A percentile compares a stretch with the other conserved stretches of the same genome.
Evolutionary conservation across 1,140 invertebrate genomes (phyloP).

Genomic region (Parasteatoda tepidariorum): DNA sequence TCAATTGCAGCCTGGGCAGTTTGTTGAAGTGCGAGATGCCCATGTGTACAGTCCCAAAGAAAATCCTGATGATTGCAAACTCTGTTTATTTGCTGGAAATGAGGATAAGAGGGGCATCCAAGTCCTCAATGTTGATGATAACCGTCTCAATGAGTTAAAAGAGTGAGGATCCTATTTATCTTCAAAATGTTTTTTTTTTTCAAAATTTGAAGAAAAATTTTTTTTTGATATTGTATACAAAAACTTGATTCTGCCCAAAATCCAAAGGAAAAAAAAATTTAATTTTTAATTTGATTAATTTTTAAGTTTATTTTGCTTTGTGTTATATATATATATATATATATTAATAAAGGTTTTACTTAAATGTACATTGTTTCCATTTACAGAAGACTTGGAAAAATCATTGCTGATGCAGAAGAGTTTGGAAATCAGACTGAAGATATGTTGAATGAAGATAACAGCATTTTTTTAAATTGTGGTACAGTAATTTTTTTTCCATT

Average conservation of each 20-base stretch:
- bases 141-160: slow-evolving; percentile 12
- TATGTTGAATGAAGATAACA: slow-evolving; percentile 41
- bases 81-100: slow-evolving; percentile 26
- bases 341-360: not conserved
- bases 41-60: slow-evolving; percentile 25
- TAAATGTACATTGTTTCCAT: not conserved
- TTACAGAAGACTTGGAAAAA: slow-evolving; percentile 30
- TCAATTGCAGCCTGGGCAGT: slow-evolving; percentile 39
- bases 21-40: slow-evolving; percentile 34
- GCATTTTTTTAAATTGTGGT: slow-evolving; percentile 50
- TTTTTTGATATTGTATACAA: too few relatives aligned
- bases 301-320: too few relatives aligned
- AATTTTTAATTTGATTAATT: too few relatives aligned
- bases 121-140: slow-evolving; percentile 27
- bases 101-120: slow-evolving; percentile 33
- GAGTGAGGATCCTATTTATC: slow-evolving; percentile 8
- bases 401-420: slow-evolving; percentile 1
- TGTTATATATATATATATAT: too few relatives aligned
- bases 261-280: too few relatives aligned
- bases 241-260: too few relatives aligned
- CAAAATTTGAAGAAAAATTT: too few relatives aligned
- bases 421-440: slow-evolving; percentile 43
- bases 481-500: too few relatives aligned
- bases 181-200: too few relatives aligned
- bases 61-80: slow-evolving; percentile 29